Conservation (phyloP, 1,140 invertebrate genomes). For the Brachionus koreanus region DNA sequence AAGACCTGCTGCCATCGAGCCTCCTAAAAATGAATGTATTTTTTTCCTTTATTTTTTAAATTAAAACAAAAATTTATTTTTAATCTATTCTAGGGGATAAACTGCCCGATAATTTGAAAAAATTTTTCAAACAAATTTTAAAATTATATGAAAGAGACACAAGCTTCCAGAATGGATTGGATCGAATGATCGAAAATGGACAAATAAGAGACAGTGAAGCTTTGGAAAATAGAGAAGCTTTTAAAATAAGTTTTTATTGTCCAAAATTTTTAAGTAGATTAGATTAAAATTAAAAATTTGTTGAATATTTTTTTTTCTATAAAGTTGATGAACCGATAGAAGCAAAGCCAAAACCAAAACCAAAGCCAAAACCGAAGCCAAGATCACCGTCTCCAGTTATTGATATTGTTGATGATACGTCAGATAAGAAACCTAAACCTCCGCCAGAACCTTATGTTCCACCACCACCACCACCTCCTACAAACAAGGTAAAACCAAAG, state of each 20-base stretch:
- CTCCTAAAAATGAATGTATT: slow-evolving; percentile 12
- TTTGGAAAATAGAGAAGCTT: not conserved
- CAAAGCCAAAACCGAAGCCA: slow-evolving; percentile 46
- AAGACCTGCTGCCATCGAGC: not conserved
- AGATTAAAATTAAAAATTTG: too few species aligned
- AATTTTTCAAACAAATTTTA: slow-evolving; percentile 42
- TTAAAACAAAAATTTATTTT: not conserved
- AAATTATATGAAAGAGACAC: slow-evolving; percentile 35
- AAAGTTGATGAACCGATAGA: not conserved
- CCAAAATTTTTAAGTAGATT: slow-evolving; percentile 41
- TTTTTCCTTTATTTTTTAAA: not conserved
- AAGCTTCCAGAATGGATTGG: slow-evolving; percentile 4
- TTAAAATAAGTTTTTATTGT: slow-evolving; percentile 18
- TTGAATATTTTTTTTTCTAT: not conserved
- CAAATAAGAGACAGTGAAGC: not conserved
- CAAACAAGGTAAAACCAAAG: slow-evolving; percentile 44
- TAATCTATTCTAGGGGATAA: not conserved
- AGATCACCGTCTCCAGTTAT: slow-evolving; percentile 49
- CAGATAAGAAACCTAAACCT: not conserved
- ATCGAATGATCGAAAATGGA: slow-evolving; percentile 20
- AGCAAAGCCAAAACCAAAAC: not conserved
- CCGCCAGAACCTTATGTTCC: slow-evolving; percentile 27
- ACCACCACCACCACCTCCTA: slow-evolving; percentile 46
- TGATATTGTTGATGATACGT: slow-evolving; percentile 49
- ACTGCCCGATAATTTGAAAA: slow-evolving; percentile 12